phyloP scores from a whole-genome alignment of 2,113 vertebrate species.

The Prochilodus magdalenae region DNA sequence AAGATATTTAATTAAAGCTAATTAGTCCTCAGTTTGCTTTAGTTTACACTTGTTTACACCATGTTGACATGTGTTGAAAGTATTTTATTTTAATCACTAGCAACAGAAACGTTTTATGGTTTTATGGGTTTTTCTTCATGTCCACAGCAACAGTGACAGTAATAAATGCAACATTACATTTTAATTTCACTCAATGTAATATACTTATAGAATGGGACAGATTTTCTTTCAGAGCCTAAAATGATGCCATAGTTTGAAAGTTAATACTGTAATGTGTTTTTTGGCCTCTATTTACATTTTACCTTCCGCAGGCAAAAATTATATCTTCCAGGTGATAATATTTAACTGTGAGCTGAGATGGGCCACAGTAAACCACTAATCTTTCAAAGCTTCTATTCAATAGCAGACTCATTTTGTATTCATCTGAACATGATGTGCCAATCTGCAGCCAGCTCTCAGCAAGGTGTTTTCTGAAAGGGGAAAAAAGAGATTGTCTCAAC shows the following conservation, averaged over 20 bases:
- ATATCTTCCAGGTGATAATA: slow-evolving; percentile 26
- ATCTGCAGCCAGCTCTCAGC: slow-evolving; percentile 13
- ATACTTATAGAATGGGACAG: too few species aligned
- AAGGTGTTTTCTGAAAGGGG: slow-evolving; percentile 21
- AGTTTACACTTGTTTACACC: too few species aligned
- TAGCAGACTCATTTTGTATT: slow-evolving; percentile 21
- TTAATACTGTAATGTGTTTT: background rate
- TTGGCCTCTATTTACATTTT: background rate
- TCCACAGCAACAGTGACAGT: too few species aligned
- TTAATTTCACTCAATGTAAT: too few species aligned
- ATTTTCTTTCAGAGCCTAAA: background rate
- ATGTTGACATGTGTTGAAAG: too few species aligned
- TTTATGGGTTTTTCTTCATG: too few species aligned
- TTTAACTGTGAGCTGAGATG: background rate
- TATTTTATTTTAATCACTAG: too few species aligned
- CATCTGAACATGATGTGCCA: slow-evolving; percentile 11
- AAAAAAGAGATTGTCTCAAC: background rate
- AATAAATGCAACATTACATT: too few species aligned
- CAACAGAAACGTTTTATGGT: too few species aligned
- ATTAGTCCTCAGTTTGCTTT: too few species aligned
- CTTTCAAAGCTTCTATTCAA: slow-evolving; percentile 17
- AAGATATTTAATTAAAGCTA: too few species aligned
- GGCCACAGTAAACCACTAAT: slow-evolving; percentile 10
- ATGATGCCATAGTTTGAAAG: background rate
- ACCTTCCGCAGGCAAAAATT: too few species aligned